Evolutionary conservation across 2,797 vertebrate species (phyloP), one percentile per base, ranked within the genome.

Genomic region (Arrhamphus sclerolepis): DNA sequence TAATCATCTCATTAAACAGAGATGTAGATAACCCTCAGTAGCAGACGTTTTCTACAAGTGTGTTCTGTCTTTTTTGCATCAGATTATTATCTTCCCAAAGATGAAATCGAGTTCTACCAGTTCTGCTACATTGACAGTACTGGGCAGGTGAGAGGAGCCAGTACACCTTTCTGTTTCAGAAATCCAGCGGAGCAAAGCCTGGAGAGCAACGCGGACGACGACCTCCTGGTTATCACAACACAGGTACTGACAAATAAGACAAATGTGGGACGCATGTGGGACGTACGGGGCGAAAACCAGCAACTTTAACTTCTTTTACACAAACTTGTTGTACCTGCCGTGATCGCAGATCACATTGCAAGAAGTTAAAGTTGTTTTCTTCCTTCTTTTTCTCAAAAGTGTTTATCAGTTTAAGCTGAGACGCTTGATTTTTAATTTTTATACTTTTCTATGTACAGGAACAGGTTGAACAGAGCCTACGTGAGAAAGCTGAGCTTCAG

Each of bases 31-130:
- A 26, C 24, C 24, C 24, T 26, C 24, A 26, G 24, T 3, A 18
- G n/a, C n/a, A n/a, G n/a, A n/a, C n/a, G n/a, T n/a, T 42, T 2
- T 18, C 5, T n/a, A 42, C 7, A 6, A 42, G n/a, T 18, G 16
- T 7, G 1, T 14, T 58, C 1, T 52, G 11, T 2, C 49, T 2
- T 42, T 28, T 11, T 21, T 46, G n/a, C 55, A 1, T 75, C 80
- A 98, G 97, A 94, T 6, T 96, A 94, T 71, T 96, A 96, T 82
- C 91, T 98, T 40, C 97, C 97, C 0, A 96, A 94, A 56, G 95
- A 97, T 28, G 94, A 95, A 21, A 87, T 93, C 0, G 92, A 95
- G 53, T 94, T 95, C 79, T 98, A 98, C 81, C 97, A 98, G 91
- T 98, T 98, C 92, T 98, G 96, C 87, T 98, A 98, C 38, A 56